phyloP scores from a whole-genome alignment of 2,888 invertebrate species.

The Drosophila flavopinicola region DNA sequence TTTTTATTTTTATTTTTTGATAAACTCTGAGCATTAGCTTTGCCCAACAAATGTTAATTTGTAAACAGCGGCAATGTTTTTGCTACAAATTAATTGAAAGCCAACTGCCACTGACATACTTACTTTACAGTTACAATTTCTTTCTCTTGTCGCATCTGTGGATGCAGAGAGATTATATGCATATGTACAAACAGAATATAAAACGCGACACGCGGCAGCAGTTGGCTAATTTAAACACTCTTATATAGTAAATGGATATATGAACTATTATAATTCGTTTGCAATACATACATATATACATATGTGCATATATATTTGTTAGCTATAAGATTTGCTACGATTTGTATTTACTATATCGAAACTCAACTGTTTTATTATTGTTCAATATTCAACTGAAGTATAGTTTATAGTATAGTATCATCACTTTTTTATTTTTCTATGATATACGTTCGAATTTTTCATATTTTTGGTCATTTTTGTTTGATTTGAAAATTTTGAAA shows the following conservation, averaged over 20 bases:
- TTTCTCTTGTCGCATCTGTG: slow-evolving; percentile 18
- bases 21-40: slow-evolving; percentile 30
- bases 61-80: slow-evolving; percentile 65
- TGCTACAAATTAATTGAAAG: slow-evolving; percentile 45
- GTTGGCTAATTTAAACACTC: slow-evolving; percentile 29
- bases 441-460: too few relatives aligned
- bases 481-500: too few relatives aligned
- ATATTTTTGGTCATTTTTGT: too few relatives aligned
- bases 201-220: slow-evolving; percentile 51
- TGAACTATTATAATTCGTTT: background rate
- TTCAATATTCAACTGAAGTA: too few relatives aligned
- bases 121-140: slow-evolving; percentile 41
- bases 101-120: slow-evolving; percentile 49
- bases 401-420: too few relatives aligned
- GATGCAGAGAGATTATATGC: background rate
- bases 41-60: slow-evolving; percentile 40
- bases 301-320: too few relatives aligned
- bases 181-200: slow-evolving; percentile 35
- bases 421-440: too few relatives aligned
- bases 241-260: background rate
- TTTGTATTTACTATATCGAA: too few relatives aligned
- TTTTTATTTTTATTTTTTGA: too few relatives aligned
- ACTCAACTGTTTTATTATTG: too few relatives aligned
- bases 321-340: too few relatives aligned
- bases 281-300: background rate